Evolutionary conservation across 2,888 invertebrate genomes (phyloP).

Genomic region (Spisula subtruncata): DNA sequence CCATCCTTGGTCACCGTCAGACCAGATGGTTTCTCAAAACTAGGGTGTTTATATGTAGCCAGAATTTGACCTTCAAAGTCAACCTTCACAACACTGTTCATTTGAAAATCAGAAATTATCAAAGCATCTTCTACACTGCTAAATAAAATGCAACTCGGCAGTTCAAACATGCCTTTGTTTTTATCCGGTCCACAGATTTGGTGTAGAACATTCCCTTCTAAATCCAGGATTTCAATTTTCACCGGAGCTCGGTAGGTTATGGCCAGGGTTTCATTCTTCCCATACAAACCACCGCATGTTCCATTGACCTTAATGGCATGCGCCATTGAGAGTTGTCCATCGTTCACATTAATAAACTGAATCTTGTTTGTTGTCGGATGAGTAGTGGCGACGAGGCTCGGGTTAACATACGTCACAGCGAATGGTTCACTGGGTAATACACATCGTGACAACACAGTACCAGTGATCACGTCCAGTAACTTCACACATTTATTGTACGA

Average conservation of each 20-base stretch:
- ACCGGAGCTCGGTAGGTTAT: not conserved
- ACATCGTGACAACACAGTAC: not conserved
- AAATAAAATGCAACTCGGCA: not conserved
- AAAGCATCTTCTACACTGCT: not conserved
- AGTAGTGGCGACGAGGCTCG: not conserved
- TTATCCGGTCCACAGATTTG: not conserved
- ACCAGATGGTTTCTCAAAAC: not conserved
- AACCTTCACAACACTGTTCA: not conserved
- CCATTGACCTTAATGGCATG: not conserved
- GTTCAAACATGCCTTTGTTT: not conserved
- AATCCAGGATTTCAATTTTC: not conserved
- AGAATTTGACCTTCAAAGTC: not conserved
- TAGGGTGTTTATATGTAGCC: not conserved
- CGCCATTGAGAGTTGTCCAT: not conserved
- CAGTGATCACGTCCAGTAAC: not conserved
- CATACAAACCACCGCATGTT: not conserved
- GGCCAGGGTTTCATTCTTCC: not conserved
- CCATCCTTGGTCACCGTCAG: not conserved
- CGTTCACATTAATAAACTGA: not conserved
- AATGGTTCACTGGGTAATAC: not conserved
- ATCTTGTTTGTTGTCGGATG: not conserved
- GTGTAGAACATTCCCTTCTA: not conserved
- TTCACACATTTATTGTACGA: slow-evolving; percentile 23
- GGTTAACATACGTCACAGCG: not conserved
- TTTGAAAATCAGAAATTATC: not conserved